Base-by-base conservation (phyloP, 2,113 vertebrate species). In the Tympanuchus pallidicinctus region DNA sequence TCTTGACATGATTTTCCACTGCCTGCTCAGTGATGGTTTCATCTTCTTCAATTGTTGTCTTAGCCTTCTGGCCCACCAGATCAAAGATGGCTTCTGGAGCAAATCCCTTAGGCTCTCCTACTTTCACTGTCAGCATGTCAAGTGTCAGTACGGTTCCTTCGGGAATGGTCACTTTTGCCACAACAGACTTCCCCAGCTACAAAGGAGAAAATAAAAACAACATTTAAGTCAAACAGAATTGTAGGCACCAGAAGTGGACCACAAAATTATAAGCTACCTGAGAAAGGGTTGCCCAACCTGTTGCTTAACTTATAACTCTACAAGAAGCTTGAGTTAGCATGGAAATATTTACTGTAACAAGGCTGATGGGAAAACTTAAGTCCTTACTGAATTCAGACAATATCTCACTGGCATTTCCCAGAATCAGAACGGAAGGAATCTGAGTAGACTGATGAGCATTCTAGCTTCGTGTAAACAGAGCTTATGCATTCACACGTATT, bases 111-210 rank as follows among this genome's bases (percentile, higher is more conserved):
- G 99, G 99, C 79, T 99, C 99, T 10, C 98, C 98, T 87, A 99
- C 99, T 93, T 99, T 99, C 94, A 99, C 98, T 0, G 98, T 95
- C 96, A 99, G 92, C 99, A 99, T 99, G 94, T 99, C 99, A 82
- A 98, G 91, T 8, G 98, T 99, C 40, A 99, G 93, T 47, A 96
- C 7, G 2, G 98, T 97, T 82, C 99, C 99, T 95, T 98, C 98
- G 38, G 98, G 97, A 90, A 99, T 99, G 61, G 92, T 96, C 22
- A 98, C 98, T 94, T 98, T 99, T 3, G 99, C 99, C 78, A 99
- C 99, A 61, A 99, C 98, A 2, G 99, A 99, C 80, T 99, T 99
- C 27, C 99, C 99, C 94, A 99, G 97, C 99, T 99, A 89, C 17
- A 90, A 4, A 6, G 21, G 17, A 87, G 25, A n/a, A 43, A 81